Conservation (phyloP, 23 tunicate genomes). For the Aplidium turbinatum region DNA sequence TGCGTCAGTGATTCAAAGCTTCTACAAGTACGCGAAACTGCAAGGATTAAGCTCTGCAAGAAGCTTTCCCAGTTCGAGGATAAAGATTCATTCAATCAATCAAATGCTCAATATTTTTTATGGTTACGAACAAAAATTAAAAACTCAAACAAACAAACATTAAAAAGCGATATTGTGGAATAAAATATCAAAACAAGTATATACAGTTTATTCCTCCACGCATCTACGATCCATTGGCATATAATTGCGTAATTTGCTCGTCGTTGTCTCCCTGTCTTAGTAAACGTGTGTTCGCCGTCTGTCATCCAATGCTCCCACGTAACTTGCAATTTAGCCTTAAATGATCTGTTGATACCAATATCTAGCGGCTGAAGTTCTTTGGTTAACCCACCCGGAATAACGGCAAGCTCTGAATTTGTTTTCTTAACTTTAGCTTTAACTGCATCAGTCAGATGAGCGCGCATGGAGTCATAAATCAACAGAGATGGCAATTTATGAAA, state of each 20-base stretch:
- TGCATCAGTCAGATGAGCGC: slow-evolving; percentile 52
- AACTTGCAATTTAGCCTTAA: slow-evolving; percentile 54
- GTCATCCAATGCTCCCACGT: slow-evolving; percentile 62
- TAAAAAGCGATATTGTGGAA: no score
- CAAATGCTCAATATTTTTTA: no score
- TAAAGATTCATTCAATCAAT: no score
- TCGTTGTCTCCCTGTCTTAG: slow-evolving; percentile 62
- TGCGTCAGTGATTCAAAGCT: no score
- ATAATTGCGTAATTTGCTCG: slow-evolving; percentile 42
- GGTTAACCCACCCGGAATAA: slow-evolving; percentile 64
- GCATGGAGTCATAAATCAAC: slow-evolving; percentile 48
- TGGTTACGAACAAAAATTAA: no score
- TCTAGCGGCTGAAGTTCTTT: slow-evolving; percentile 69
- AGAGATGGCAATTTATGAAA: slow-evolving; percentile 52
- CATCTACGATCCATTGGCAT: slow-evolving; percentile 59
- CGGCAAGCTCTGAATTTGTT: slow-evolving; percentile 53
- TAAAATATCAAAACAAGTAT: no score
- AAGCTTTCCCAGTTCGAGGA: no score
- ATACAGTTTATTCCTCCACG: no score
- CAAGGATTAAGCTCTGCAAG: no score
- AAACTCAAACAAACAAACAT: no score
- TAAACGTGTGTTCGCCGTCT: slow-evolving; percentile 58
- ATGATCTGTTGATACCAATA: slow-evolving; percentile 58
- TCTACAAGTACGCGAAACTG: no score
- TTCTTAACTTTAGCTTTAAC: slow-evolving; percentile 57